Base-by-base conservation (phyloP, 1,140 invertebrate genomes). In the Bactericera cockerelli region DNA sequence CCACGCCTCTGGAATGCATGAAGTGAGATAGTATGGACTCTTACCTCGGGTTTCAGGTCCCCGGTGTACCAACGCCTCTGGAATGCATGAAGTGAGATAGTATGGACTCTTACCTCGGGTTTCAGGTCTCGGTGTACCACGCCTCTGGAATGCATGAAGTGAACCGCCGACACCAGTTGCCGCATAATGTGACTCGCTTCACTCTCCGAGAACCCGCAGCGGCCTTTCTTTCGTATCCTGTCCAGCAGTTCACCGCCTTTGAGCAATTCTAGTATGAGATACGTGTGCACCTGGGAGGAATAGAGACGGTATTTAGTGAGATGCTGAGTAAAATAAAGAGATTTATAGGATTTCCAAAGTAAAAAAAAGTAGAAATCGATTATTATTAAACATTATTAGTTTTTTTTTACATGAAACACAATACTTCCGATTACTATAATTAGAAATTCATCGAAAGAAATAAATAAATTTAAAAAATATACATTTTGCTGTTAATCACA, bases 91-190 rank as follows among this genome's bases (percentile, higher is more conserved):
- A n/a, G n/a, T n/a, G n/a, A n/a, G n/a, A n/a, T n/a, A n/a, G n/a
- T n/a, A n/a, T n/a, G n/a, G n/a, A n/a, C n/a, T 31, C 63, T 66
- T 70, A 81, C 80, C 74, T 93, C 90, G 2, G 91, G 90, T 71
- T 95, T 95, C 2, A 95, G 76, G 71, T 95, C 91, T 53, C 91
- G 72, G 72, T 95, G 91, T 26, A 91, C 89, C 33, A 93, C 80
- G 10, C 83, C 82, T 58, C 79, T 74, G 19, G 74, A 75, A 73
- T 93, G 90, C 79, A 94, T 87, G 68, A 83, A 89, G 49, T 79
- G 72, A 3, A 94, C 81, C 33, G 88, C 89, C 2, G 81, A 79
- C 0, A 91, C 83, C 26, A 95, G 73, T 68, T 91, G 86, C 25
- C 75, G 70, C 77, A 92, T 81, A 31, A 91, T 77, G 61, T 72